Evolutionary conservation across 2,113 vertebrate genomes (phyloP).

Genomic region (Channa maculata): DNA sequence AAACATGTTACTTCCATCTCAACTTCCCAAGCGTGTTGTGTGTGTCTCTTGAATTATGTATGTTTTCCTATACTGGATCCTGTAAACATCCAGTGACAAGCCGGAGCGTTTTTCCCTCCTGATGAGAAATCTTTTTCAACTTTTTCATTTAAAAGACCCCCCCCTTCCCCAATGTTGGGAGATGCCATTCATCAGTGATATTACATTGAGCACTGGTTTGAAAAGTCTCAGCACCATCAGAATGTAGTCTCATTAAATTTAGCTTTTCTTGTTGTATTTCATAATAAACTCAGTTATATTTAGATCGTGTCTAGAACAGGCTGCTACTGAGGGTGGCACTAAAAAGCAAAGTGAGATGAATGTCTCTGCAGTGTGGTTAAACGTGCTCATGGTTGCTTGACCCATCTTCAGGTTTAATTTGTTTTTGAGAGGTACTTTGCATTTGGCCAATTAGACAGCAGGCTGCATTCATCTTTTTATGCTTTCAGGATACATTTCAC

Average conservation of each 20-base stretch:
- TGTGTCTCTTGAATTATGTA: constrained; percentile 30
- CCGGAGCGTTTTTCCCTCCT: constrained; percentile 47
- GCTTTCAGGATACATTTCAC: constrained; percentile 30
- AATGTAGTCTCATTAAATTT: constrained; percentile 75
- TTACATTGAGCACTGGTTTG: constrained; percentile 59
- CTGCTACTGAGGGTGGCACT: constrained; percentile 62
- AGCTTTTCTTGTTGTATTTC: constrained; percentile 73
- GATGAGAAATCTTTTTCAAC: constrained; percentile 28
- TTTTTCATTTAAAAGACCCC: constrained; percentile 52
- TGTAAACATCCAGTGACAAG: constrained; percentile 41
- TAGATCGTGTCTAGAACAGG: constrained; percentile 67
- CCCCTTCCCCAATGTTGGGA: not conserved
- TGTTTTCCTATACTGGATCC: constrained; percentile 1
- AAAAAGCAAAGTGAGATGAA: constrained; percentile 74
- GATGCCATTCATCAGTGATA: constrained; percentile 52
- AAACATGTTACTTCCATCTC: constrained; percentile 49
- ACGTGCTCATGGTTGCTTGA: constrained; percentile 60
- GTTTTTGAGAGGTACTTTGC: constrained; percentile 45
- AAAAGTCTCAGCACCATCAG: constrained; percentile 56
- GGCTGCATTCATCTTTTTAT: constrained; percentile 43
- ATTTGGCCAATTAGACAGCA: constrained; percentile 51
- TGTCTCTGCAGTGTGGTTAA: constrained; percentile 56
- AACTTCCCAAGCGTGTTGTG: constrained; percentile 8
- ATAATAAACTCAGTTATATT: constrained; percentile 78
- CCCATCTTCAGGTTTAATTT: constrained; percentile 64